Conservation (phyloP, 2,113 vertebrate species). For the Thryonomys swinderianus region DNA sequence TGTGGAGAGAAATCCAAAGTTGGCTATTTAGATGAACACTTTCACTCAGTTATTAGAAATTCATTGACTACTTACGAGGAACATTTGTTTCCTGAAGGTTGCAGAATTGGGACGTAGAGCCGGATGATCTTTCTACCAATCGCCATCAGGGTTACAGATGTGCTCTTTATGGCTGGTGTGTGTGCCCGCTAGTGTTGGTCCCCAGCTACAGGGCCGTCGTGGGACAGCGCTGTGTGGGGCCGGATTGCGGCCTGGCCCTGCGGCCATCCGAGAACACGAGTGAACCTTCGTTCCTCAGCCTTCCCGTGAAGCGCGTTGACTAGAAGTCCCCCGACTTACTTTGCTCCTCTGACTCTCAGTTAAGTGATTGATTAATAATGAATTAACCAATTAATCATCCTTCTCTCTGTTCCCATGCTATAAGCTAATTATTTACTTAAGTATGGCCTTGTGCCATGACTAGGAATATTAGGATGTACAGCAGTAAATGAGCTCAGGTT, state of each 20-base stretch:
- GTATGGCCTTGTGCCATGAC: neutral
- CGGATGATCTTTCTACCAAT: slow-evolving; percentile 39
- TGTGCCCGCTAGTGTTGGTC: neutral
- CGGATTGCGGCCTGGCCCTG: too few species aligned
- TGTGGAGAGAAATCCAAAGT: slow-evolving; percentile 84
- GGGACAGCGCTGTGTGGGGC: neutral
- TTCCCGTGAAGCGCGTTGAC: neutral
- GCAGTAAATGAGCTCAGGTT: neutral
- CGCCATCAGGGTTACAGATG: neutral
- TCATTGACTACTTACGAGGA: slow-evolving; percentile 83
- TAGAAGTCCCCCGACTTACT: neutral
- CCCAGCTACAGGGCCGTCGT: neutral
- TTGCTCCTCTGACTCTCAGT: neutral
- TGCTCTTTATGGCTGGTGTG: slow-evolving; percentile 21
- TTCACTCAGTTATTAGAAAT: slow-evolving; percentile 85
- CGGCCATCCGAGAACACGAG: neutral
- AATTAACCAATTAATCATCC: neutral
- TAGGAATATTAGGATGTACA: neutral
- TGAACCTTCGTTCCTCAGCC: neutral
- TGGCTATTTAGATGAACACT: slow-evolving; percentile 81
- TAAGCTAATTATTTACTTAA: slow-evolving; percentile 2
- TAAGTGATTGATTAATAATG: slow-evolving; percentile 49
- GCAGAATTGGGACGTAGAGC: slow-evolving; percentile 29
- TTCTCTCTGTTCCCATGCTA: neutral
- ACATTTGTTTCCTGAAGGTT: slow-evolving; percentile 68